A percentile compares a stretch with the other conserved stretches of the same genome.
These are phyloP conservation scores for Bombus ignitus DNA, from an alignment of 1,140 invertebrate genomes.

Conservation along the genomic window DNA sequence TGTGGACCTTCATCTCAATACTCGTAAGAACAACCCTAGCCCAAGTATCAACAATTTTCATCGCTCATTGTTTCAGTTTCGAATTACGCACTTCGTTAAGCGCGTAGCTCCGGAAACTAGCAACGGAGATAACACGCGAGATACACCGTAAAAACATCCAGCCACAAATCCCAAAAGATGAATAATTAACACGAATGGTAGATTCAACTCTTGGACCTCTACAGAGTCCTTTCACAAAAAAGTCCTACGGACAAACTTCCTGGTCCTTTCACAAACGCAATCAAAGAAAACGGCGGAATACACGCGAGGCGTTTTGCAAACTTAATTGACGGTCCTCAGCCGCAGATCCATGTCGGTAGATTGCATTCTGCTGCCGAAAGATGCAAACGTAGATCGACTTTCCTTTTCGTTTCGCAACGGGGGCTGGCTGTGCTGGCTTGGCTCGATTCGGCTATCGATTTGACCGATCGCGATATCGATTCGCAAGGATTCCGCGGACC, in stretches of 20 bases:
- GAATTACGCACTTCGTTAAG: slow-evolving; percentile 8
- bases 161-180: slow-evolving; percentile 16
- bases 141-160: not conserved
- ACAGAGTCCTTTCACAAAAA: not conserved
- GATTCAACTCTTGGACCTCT: not conserved
- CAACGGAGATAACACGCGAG: no score
- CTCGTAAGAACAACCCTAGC: no score
- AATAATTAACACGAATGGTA: slow-evolving; percentile 8
- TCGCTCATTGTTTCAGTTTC: not conserved
- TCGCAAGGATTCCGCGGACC: slow-evolving; percentile 42
- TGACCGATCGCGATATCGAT: slow-evolving; percentile 44
- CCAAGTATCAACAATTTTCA: not conserved
- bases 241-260: not conserved
- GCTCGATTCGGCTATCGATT: slow-evolving; percentile 35
- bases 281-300: not conserved
- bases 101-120: not conserved
- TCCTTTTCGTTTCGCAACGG: slow-evolving; percentile 33
- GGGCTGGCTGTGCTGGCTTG: not conserved
- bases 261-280: not conserved
- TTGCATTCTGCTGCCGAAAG: slow-evolving; percentile 9
- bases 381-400: slow-evolving; percentile 35
- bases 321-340: slow-evolving; percentile 14
- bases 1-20: no score
- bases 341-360: slow-evolving; percentile 11
- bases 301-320: slow-evolving; percentile 13